A percentile compares a stretch with the other conserved stretches of the same genome.
These are phyloP conservation scores for Astropecten irregularis DNA, from an alignment of 53 echinoderm and acorn worm genomes.

Conservation along the genomic window DNA sequence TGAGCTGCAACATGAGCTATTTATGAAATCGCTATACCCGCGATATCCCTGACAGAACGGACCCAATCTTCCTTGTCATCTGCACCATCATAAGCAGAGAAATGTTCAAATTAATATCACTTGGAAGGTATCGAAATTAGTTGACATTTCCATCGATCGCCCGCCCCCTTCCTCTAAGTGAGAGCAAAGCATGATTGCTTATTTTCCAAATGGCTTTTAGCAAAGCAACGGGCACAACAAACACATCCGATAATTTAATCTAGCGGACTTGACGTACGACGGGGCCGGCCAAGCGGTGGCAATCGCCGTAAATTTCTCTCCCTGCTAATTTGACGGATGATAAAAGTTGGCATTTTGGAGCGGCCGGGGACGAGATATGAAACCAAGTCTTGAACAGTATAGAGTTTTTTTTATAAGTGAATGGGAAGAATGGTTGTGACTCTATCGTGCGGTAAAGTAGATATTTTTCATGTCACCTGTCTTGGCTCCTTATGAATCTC, in stretches of 20 bases:
- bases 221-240: constrained; percentile 37
- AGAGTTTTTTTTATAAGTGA: too few species aligned
- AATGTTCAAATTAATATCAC: constrained; percentile 40
- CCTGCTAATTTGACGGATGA: constrained; percentile 55
- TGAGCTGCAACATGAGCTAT: too few species aligned
- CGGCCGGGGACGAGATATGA: constrained; percentile 5
- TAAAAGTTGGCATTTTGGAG: constrained; percentile 51
- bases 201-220: constrained; percentile 53
- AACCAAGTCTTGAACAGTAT: background rate
- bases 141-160: constrained; percentile 31
- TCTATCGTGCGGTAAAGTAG: too few species aligned
- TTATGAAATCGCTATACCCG: too few species aligned
- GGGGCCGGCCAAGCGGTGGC: background rate
- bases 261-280: constrained; percentile 27
- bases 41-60: too few species aligned
- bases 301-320: constrained; percentile 51
- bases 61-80: too few species aligned
- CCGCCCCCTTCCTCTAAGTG: constrained; percentile 6
- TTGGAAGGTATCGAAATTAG: constrained; percentile 30
- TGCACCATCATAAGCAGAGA: background rate
- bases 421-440: too few species aligned
- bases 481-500: background rate
- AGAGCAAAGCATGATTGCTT: constrained; percentile 27
- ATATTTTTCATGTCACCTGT: background rate
- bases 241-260: constrained; percentile 42